Percentiles rank a stretch among this genome's conserved stretches.
Conservation (phyloP, 1,140 invertebrate species). For the Stegodyphus dumicola region DNA sequence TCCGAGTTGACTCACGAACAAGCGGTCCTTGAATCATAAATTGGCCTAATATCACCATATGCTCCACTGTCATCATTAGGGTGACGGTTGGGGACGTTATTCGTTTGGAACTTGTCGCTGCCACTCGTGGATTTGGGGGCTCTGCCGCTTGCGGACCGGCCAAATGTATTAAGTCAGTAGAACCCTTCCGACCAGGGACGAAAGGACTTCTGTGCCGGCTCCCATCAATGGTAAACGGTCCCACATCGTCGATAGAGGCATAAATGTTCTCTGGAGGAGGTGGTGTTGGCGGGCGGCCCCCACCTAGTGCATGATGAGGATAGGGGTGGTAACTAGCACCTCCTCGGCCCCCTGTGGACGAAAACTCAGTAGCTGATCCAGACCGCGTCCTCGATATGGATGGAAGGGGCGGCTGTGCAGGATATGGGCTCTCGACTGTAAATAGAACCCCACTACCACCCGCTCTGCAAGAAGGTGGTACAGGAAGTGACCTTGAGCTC, state of each 20-base stretch:
- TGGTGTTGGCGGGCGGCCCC: constrained; percentile 43
- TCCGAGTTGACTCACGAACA: constrained; percentile 43
- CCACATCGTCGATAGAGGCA: constrained; percentile 61
- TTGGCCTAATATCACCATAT: constrained; percentile 61
- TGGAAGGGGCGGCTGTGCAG: constrained; percentile 16
- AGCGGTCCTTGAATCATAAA: constrained; percentile 58
- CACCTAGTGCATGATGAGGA: constrained; percentile 22
- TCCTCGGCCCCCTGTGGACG: background rate
- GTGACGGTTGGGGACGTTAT: constrained; percentile 40
- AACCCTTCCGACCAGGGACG: constrained; percentile 10
- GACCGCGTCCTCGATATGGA: constrained; percentile 51
- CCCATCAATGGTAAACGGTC: constrained; percentile 58
- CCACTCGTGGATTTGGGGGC: background rate
- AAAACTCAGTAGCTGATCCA: constrained; percentile 48
- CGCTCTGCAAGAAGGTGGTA: constrained; percentile 47
- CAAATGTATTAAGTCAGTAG: constrained; percentile 29
- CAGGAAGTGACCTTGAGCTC: constrained; percentile 46
- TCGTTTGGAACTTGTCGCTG: constrained; percentile 30
- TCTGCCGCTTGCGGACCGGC: background rate
- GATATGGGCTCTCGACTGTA: constrained; percentile 42
- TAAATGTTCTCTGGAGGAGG: constrained; percentile 59
- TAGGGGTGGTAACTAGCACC: constrained; percentile 19
- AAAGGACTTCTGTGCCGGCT: constrained; percentile 42
- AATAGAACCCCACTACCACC: constrained; percentile 39
- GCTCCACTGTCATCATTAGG: constrained; percentile 28